Base-by-base conservation (phyloP, 2,888 invertebrate genomes). In the Caprella mutica region DNA sequence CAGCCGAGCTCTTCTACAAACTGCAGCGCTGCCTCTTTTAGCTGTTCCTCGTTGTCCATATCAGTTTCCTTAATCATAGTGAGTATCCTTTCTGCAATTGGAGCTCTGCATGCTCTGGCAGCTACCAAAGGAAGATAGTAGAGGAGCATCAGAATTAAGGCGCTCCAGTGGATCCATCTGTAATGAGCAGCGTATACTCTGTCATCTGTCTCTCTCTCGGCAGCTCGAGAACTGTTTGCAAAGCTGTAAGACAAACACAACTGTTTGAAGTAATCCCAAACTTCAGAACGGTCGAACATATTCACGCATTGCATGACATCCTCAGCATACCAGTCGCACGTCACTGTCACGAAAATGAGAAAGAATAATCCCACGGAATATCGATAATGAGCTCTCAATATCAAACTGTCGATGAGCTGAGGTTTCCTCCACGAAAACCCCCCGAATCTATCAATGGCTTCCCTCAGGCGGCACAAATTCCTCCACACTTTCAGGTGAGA, bases 181-280 rank as follows among this genome's bases (percentile, higher is more conserved):
- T 48, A 48, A 14, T 48, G 48, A 1, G 48, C 48, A n/a, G 48
- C 48, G 48, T 48, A 48, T 21, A 48, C 48, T 30, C 48, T 48
- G 17, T 4, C 24, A 5, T 48, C 48, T 6, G 29, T 30, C n/a
- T 17, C 26, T 6, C 4, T 14, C 5, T 30, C 48, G 4, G n/a
- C 4, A 5, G 21, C 27, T 5, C 48, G 27, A 24, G 48, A 48
- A 9, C 29, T 30, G 17, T 48, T 48, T 14, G 48, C 21, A 24
- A 30, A 48, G 1, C 29, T 17, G 14, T 48, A 48, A 9, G 48
- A 48, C n/a, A 48, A n/a, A 29, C 48, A 48, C 4, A 48, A n/a
- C 3, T 17, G 12, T n/a, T 29, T 48, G 48, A 48, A 48, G 19
- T 48, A 48, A 14, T 48, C 48, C 48, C 30, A 30, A 19, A 48